Base-by-base conservation (phyloP, 2,797 vertebrate genomes). In the Aulostomus chinensis region DNA sequence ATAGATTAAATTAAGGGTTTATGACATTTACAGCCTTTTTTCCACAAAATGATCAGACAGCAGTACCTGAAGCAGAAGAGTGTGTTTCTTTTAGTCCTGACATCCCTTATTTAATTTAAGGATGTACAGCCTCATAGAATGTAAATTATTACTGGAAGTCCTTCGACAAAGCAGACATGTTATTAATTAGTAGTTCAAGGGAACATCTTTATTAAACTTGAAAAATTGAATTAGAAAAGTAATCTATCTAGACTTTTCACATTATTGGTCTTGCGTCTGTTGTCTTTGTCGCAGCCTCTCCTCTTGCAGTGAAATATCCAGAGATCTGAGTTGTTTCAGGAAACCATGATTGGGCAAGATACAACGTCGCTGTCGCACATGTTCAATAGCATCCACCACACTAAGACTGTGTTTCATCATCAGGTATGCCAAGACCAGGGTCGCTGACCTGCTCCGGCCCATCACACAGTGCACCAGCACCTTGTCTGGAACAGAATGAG, bases 381-480 rank as follows among this genome's bases (percentile, higher is more conserved):
- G 93, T n/a, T 89, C 86, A 3, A 94, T 90, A 57, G 95, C 94
- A 0, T 94, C 93, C 60, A 97, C 94, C 31, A 97, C 88, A 0
- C 92, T 95, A 87, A 96, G 90, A 34, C 83, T 68, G 71, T 90
- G 87, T 73, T 92, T 81, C 50, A 94, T 94, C 94, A 98, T 96
- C 83, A 97, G 86, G 65, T 94, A 97, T 7, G 94, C 95, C 81
- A 98, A 72, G 38, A 96, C 93, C 68, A 97, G 49, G 0, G 94
- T 91, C 0, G 93, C 93, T 0, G 95, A 97, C 30, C 94, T 91
- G 70, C 96, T 98, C 37, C 95, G 92, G 6, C 96, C 95, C 96
- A 96, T 97, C 17, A 92, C 94, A 0, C 96, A 98, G 76, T 98
- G 96, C 39, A 98, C 95, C 75, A 98, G 81, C 53, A 98, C 86